Evolutionary conservation across 2,113 vertebrate genomes (phyloP).

Genomic region (Centropus unirufus): DNA sequence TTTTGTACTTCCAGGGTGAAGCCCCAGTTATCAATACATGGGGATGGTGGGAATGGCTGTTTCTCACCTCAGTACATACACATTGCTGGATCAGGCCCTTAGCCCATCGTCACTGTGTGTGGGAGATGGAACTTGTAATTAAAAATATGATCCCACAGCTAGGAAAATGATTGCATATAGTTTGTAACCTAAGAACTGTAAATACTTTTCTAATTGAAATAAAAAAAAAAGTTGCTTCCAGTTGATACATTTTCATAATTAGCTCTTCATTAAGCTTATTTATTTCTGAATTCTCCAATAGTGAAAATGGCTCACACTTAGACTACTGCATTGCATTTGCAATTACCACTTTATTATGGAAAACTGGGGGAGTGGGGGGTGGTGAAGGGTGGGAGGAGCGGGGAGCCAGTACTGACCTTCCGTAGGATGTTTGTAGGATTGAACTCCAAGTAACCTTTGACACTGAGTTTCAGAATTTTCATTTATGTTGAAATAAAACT

Average conservation of each 20-base stretch:
- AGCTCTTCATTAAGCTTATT: slow-evolving; percentile 30
- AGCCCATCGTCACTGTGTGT: background rate
- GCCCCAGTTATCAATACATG: background rate
- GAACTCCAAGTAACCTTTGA: slow-evolving; percentile 33
- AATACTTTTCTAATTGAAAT: slow-evolving; percentile 59
- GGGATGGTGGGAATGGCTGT: background rate
- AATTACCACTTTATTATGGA: slow-evolving; percentile 60
- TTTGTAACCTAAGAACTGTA: slow-evolving; percentile 60
- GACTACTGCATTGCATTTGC: slow-evolving; percentile 51
- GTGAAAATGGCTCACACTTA: slow-evolving; percentile 65
- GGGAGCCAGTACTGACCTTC: slow-evolving; percentile 67
- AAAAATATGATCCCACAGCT: background rate
- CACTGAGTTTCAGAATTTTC: slow-evolving; percentile 28
- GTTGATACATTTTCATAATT: slow-evolving; percentile 18
- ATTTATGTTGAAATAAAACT: slow-evolving; percentile 45
- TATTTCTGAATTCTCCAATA: slow-evolving; percentile 56
- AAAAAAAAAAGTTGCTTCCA: background rate
- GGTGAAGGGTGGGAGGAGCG: slow-evolving; percentile 11
- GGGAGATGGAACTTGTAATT: background rate
- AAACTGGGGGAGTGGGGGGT: background rate
- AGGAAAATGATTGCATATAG: background rate
- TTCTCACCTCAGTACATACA: background rate
- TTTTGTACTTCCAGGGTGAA: background rate
- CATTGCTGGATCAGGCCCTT: background rate
- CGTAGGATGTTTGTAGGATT: slow-evolving; percentile 30